Evolutionary conservation across 1,140 invertebrate species (phyloP).

Genomic region (Metaphire vulgaris): DNA sequence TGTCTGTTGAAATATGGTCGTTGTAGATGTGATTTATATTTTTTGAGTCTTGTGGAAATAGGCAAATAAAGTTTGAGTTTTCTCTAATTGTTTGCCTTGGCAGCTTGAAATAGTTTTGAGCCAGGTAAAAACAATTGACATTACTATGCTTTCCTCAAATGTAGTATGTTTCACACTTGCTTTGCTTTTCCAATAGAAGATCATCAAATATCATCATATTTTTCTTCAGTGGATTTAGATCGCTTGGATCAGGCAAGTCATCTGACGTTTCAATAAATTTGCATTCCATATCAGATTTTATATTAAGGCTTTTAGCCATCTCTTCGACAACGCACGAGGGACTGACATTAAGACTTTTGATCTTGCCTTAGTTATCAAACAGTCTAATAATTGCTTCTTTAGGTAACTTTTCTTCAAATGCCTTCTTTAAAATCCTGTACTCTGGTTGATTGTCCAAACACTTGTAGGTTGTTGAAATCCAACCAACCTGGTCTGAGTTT

Average conservation of each 20-base stretch:
- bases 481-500: neutral
- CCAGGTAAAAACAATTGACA: constrained; percentile 27
- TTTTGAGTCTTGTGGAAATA: constrained; percentile 19
- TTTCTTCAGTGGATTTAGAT: neutral
- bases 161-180: neutral
- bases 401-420: constrained; percentile 10
- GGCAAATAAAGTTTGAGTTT: constrained; percentile 19
- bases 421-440: constrained; percentile 15
- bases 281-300: neutral
- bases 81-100: constrained; percentile 23
- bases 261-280: neutral
- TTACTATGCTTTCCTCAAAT: neutral
- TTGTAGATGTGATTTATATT: constrained; percentile 10
- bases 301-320: neutral
- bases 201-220: neutral
- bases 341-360: neutral
- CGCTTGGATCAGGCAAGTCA: constrained; percentile 28
- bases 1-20: constrained; percentile 9
- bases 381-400: constrained; percentile 1
- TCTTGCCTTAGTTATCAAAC: neutral
- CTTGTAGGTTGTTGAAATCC: constrained; percentile 5
- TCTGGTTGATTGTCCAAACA: constrained; percentile 13
- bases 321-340: neutral
- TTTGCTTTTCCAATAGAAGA: neutral
- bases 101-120: constrained; percentile 30